Percentiles rank a stretch among this genome's conserved stretches.
These are phyloP conservation scores for Orthonevra nobilis DNA, from an alignment of 2,888 invertebrate species.

Conservation along the genomic window DNA sequence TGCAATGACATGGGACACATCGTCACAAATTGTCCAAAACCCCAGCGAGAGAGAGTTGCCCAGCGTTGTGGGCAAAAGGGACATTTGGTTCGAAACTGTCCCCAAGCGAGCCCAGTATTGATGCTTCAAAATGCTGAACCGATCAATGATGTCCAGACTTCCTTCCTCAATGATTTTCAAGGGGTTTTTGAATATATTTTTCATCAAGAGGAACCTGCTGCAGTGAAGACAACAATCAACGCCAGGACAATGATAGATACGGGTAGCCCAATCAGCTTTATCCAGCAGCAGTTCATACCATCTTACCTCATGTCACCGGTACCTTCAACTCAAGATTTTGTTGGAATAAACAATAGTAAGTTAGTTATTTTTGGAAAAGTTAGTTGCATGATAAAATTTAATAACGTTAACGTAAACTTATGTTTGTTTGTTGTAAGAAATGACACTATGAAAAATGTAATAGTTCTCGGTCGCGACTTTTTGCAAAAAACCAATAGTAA, in stretches of 20 bases:
- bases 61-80: neutral
- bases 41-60: neutral
- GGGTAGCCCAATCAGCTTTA: constrained; percentile 33
- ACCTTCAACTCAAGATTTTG: neutral
- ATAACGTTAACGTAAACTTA: neutral
- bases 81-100: neutral
- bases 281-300: constrained; percentile 20
- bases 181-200: no score
- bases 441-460: constrained; percentile 3
- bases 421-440: neutral
- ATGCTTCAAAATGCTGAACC: no score
- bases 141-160: no score
- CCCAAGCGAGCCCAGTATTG: no score
- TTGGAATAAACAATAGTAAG: constrained; percentile 37
- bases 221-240: no score
- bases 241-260: no score
- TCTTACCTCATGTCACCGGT: constrained; percentile 13
- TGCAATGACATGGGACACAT: no score
- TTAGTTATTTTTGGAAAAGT: constrained; percentile 28
- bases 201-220: no score
- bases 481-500: constrained; percentile 17
- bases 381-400: constrained; percentile 15
- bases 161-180: no score
- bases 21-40: no score
- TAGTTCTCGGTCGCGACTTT: constrained; percentile 10